Base-by-base conservation (phyloP, 2,888 invertebrate genomes). In the Coenonympha arcania region DNA sequence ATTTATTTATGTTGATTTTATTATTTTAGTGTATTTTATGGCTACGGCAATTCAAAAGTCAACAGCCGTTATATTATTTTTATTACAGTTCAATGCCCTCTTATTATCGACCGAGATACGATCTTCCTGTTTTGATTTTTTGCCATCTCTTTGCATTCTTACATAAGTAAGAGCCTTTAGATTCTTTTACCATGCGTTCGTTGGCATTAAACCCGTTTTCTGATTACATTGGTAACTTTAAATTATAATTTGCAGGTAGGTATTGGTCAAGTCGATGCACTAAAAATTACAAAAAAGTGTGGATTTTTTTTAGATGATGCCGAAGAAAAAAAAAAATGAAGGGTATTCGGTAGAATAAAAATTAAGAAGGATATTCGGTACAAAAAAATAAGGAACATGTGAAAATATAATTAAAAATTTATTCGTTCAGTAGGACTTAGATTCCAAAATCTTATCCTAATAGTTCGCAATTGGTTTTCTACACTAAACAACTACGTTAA, bases 361-460 rank as follows among this genome's bases (percentile, higher is more conserved):
- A n/a, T n/a, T n/a, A n/a, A n/a, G n/a, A n/a, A 6, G 24, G 24
- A 8, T 8, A 8, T 24, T 9, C 4, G 11, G 19, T 19, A 19
- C 9, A 15, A 15, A 8, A 24, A 33, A 45, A 45, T 34, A 9
- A 39, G 26, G 16, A 24, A 43, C n/a, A 19, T 33, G 20, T 42
- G 36, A 19, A n/a, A 43, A 20, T 19, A 36, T 46, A 49, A 50
- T 50, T 52, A 46, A 55, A 43, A 50, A 42, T 22, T 52, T 55
- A 52, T 54, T 50, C 37, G 39, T 51, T 45, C 50, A 48, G 40
- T 53, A 41, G 56, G 56, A 55, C 55, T 58, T 57, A 53, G 54
- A 58, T 48, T 45, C 52, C 46, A 22, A 57, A 52, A 52, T 46
- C 54, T 54, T 59, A 59, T 51, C 41, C 54, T 59, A 59, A 59